Evolutionary conservation across 1,140 invertebrate genomes (phyloP).

Genomic region (Monomorium pharaonis): DNA sequence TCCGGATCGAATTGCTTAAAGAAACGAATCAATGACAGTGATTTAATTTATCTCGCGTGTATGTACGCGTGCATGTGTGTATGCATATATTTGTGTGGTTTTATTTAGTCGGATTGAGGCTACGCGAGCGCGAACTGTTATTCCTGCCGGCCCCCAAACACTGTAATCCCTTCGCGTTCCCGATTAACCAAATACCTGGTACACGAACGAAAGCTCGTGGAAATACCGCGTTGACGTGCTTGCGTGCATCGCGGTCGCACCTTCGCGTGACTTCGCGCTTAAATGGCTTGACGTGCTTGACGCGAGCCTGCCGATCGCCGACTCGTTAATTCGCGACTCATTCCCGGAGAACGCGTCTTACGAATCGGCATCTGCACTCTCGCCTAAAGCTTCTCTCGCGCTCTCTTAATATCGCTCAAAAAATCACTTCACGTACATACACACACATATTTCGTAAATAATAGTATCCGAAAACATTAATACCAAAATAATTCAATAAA

Average conservation of each 20-base stretch:
- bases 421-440: not conserved
- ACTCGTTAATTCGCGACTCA: slow-evolving; percentile 70
- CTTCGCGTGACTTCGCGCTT: slow-evolving; percentile 77
- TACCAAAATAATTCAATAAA: not conserved
- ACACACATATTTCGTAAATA: not conserved
- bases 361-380: slow-evolving; percentile 25
- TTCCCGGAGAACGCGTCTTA: slow-evolving; percentile 45
- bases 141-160: slow-evolving; percentile 1
- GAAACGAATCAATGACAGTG: not conserved
- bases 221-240: slow-evolving; percentile 64
- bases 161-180: slow-evolving; percentile 42
- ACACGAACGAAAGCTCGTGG: slow-evolving; percentile 40
- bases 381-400: not conserved
- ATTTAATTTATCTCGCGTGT: not conserved
- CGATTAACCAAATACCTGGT: slow-evolving; percentile 55
- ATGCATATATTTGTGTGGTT: not conserved
- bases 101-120: slow-evolving; percentile 18
- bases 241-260: slow-evolving; percentile 71
- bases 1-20: not conserved
- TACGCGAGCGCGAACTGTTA: slow-evolving; percentile 38
- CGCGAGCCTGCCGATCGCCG: slow-evolving; percentile 68
- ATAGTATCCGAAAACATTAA: not conserved
- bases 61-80: not conserved
- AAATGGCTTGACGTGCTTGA: slow-evolving; percentile 71
- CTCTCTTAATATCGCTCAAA: too few species aligned